phyloP scores from a whole-genome alignment of 2,797 vertebrate genomes.

The Tamandua tetradactyla region DNA sequence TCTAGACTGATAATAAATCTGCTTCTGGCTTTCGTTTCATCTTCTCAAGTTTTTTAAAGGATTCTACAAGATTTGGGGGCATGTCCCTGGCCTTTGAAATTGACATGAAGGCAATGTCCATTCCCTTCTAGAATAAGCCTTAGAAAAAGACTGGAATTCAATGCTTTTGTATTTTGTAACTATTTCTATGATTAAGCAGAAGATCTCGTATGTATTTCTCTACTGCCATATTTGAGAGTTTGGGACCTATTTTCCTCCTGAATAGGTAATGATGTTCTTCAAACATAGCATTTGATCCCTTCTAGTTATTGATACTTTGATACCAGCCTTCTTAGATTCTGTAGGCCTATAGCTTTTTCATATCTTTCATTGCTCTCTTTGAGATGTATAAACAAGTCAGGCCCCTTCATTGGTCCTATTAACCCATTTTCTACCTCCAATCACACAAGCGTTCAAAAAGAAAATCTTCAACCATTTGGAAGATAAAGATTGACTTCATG shows the following conservation, averaged over 20 bases:
- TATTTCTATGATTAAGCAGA: slow-evolving; percentile 14
- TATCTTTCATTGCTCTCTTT: neutral
- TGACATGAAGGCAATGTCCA: neutral
- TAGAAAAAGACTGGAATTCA: neutral
- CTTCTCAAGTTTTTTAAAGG: slow-evolving; percentile 4
- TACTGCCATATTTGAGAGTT: neutral
- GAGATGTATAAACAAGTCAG: neutral
- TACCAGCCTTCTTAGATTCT: neutral
- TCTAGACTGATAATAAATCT: slow-evolving; percentile 58
- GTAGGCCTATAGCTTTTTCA: neutral
- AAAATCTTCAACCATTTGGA: neutral
- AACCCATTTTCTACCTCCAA: neutral
- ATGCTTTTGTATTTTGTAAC: no score
- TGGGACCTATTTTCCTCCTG: neutral
- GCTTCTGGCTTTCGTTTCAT: neutral
- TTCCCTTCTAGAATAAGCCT: slow-evolving; percentile 40
- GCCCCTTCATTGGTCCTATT: neutral
- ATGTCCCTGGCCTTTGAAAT: slow-evolving; percentile 44
- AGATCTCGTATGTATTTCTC: neutral
- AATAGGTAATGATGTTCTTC: neutral
- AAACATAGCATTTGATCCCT: neutral
- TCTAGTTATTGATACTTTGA: neutral
- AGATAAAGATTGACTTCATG: neutral
- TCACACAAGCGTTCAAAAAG: neutral
- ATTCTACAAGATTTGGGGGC: neutral